These are phyloP conservation scores for Leucozona laternaria DNA, from an alignment of 2,888 invertebrate species.

Conservation along the genomic window DNA sequence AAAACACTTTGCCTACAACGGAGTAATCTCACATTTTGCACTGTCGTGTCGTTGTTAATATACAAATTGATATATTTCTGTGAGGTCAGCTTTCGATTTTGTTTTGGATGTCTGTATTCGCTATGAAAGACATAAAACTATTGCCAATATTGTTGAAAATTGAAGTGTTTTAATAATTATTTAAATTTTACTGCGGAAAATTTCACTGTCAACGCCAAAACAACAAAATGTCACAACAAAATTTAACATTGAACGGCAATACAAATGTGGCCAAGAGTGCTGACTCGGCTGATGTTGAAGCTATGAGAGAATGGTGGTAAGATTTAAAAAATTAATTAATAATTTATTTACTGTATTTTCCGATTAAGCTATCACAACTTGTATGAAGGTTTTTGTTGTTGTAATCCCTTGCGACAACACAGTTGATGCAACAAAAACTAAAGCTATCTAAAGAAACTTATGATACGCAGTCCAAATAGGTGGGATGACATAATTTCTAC, in stretches of 20 bases:
- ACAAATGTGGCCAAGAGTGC: slow-evolving; percentile 71
- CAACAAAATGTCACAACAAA: slow-evolving; percentile 68
- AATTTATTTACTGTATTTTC: not conserved
- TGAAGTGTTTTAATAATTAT: slow-evolving; percentile 13
- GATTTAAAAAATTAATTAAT: slow-evolving; percentile 55
- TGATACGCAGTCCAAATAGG: too few relatives aligned
- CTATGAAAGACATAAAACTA: slow-evolving; percentile 7
- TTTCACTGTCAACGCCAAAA: not conserved
- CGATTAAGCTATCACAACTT: not conserved
- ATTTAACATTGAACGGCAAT: slow-evolving; percentile 47
- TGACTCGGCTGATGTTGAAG: slow-evolving; percentile 80
- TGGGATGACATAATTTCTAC: too few relatives aligned
- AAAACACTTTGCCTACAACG: not conserved
- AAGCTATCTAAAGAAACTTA: not conserved
- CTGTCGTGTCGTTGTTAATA: not conserved
- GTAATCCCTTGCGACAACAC: not conserved
- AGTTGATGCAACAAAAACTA: not conserved
- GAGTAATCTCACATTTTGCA: not conserved
- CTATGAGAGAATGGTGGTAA: slow-evolving; percentile 84
- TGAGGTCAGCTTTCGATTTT: not conserved
- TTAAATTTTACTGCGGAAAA: not conserved
- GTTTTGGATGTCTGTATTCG: not conserved
- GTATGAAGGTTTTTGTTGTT: not conserved
- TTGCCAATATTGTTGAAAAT: not conserved
- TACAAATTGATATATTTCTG: not conserved